Conservation (phyloP, 2,113 vertebrate species). For the Spheniscus mendiculus region DNA sequence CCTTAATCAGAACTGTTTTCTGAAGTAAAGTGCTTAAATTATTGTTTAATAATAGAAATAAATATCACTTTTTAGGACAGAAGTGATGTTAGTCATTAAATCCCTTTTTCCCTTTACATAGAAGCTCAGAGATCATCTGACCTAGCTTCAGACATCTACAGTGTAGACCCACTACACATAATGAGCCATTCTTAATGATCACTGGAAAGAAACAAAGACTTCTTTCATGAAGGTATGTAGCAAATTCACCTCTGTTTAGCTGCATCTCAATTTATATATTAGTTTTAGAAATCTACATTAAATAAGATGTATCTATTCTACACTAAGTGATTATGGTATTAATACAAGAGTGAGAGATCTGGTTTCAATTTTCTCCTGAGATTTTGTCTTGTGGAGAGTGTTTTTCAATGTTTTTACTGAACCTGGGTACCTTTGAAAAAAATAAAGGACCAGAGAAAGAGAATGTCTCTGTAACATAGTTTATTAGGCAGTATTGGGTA, state of each 20-base stretch:
- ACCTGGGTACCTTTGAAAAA: not conserved
- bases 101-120: not conserved
- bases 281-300: not conserved
- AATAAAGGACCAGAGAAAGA: not conserved
- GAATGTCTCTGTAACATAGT: not conserved
- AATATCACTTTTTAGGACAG: not conserved
- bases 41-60: not conserved
- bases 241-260: not conserved
- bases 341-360: not conserved
- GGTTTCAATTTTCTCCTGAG: not conserved
- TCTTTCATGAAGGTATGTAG: not conserved
- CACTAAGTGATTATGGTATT: not conserved
- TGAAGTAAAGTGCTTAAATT: not conserved
- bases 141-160: not conserved
- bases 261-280: not conserved
- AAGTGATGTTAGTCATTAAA: fast-evolving
- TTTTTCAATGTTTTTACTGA: not conserved
- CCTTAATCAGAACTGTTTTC: not conserved
- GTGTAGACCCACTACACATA: not conserved
- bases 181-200: not conserved
- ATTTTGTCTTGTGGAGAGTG: not conserved
- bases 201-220: not conserved
- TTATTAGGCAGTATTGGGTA: not conserved
- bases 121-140: not conserved
- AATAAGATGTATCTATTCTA: not conserved